phyloP scores from a whole-genome alignment of 2,113 vertebrate species.

The Cyrtonyx montezumae region DNA sequence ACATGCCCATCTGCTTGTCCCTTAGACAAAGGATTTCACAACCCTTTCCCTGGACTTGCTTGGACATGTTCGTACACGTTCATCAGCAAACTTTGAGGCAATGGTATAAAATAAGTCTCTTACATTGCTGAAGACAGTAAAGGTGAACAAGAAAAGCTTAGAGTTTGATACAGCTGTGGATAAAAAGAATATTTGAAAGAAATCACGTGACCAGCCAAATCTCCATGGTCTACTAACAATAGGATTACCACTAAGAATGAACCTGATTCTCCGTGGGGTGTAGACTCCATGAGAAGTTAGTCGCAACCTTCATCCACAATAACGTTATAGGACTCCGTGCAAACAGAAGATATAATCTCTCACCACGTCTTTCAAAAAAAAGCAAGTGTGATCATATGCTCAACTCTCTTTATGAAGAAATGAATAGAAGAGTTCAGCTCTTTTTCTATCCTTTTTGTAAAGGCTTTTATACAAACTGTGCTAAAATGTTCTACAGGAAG shows the following conservation, averaged over 20 bases:
- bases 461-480: conserved; percentile 16
- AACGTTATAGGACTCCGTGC: neutral
- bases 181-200: conserved; percentile 11
- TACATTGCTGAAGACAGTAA: neutral
- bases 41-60: too few species aligned
- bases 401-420: neutral
- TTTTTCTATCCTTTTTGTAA: neutral
- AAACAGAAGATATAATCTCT: neutral
- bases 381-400: neutral
- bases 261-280: neutral
- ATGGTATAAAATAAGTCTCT: too few species aligned
- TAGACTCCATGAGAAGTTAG: neutral
- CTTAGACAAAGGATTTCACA: too few species aligned
- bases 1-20: too few species aligned
- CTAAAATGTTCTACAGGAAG: conserved; percentile 25
- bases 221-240: neutral
- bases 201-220: neutral
- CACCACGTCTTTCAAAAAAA: conserved; percentile 2
- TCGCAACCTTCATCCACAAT: neutral
- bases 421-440: neutral
- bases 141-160: neutral
- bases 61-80: too few species aligned
- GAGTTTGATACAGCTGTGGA: neutral
- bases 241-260: neutral
- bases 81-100: too few species aligned